Percentiles rank a stretch among this genome's conserved stretches.
phyloP scores from a whole-genome alignment of 2,888 invertebrate species.

The Sympetrum striolatum region DNA sequence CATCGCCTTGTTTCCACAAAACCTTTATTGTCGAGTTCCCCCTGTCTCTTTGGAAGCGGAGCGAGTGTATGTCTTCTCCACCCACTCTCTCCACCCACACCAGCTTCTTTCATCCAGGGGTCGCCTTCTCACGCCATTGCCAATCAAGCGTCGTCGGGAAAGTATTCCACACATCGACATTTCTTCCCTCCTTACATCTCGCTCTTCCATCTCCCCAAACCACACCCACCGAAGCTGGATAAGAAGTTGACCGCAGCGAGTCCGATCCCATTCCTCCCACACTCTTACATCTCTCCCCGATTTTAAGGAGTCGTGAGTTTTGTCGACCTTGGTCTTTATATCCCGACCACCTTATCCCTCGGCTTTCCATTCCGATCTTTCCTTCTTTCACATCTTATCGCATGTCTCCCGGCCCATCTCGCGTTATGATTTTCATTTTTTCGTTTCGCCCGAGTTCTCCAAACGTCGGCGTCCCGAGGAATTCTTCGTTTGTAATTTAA shows the following conservation, averaged over 20 bases:
- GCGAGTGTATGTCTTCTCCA: not conserved
- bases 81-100: not conserved
- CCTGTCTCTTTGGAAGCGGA: not conserved
- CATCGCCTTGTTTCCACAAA: not conserved
- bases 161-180: not conserved
- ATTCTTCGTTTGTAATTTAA: too few species aligned
- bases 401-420: not conserved
- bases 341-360: not conserved
- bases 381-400: not conserved
- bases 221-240: not conserved
- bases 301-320: constrained; percentile 17
- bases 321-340: not conserved
- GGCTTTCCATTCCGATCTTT: not conserved
- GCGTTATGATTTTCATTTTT: not conserved
- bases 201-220: not conserved
- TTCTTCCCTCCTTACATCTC: not conserved
- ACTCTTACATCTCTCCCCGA: not conserved
- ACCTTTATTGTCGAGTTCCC: not conserved
- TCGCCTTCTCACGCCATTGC: not conserved
- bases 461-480: too few species aligned
- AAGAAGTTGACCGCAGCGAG: not conserved
- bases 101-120: not conserved
- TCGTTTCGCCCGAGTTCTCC: too few species aligned
- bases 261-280: not conserved
- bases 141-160: not conserved